Conservation (phyloP, 2,888 invertebrate species). For the Scaptodrosophila latifasciaeformis region DNA sequence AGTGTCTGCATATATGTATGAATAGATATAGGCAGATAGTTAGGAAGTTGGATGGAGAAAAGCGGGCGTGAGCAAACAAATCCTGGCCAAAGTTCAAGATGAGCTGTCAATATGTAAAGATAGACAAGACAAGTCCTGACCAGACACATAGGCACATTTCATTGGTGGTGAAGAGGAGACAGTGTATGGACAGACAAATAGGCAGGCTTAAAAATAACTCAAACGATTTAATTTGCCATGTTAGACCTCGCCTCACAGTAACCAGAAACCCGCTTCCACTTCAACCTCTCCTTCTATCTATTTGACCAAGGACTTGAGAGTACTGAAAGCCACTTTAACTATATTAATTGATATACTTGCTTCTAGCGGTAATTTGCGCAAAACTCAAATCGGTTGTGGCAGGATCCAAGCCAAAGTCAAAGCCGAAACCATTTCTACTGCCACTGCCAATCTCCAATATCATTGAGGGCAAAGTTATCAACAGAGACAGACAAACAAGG, state of each 20-base stretch:
- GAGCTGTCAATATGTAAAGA: not conserved
- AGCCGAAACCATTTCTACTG: not conserved
- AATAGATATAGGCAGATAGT: conserved; percentile 14
- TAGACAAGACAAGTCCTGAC: not conserved
- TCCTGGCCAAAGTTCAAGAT: not conserved
- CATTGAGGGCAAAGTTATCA: conserved; percentile 7
- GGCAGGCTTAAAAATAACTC: conserved; percentile 24
- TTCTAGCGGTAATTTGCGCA: conserved; percentile 63
- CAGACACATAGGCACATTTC: not conserved
- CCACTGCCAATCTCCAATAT: not conserved
- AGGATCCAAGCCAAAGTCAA: conserved; percentile 48
- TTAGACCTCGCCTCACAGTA: not conserved
- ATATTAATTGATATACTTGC: conserved; percentile 67
- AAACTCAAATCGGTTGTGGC: conserved; percentile 22
- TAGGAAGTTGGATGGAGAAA: not conserved
- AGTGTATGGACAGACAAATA: conserved; percentile 10
- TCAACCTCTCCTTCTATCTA: not conserved
- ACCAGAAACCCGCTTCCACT: not conserved
- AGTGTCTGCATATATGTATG: conserved; percentile 50
- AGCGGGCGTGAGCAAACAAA: conserved; percentile 45
- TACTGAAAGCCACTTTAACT: conserved; percentile 51
- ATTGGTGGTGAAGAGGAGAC: conserved; percentile 4
- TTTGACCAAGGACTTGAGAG: not conserved
- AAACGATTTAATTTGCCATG: conserved; percentile 52
- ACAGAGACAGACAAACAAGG: not conserved